Evolutionary conservation across 2,888 invertebrate species (phyloP).

Genomic region (Leucoptera coffeella): DNA sequence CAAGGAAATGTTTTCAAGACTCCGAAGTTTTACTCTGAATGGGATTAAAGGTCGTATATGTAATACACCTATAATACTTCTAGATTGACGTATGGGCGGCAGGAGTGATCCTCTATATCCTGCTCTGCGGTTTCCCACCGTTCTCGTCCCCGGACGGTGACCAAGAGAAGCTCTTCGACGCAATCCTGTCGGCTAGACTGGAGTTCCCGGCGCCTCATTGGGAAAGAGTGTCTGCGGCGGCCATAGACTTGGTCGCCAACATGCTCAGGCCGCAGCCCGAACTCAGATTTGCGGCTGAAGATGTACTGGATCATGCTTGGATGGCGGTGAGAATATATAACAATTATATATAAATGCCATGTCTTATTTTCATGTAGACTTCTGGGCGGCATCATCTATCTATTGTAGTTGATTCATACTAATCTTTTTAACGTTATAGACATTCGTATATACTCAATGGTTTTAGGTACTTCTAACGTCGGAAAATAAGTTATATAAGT

Average conservation of each 20-base stretch:
- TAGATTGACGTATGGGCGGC: slow-evolving; percentile 98
- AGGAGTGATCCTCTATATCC: slow-evolving; percentile 93
- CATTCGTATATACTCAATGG: too few relatives aligned
- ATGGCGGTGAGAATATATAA: slow-evolving; percentile 53
- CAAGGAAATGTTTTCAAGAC: too few relatives aligned
- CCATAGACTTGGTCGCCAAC: slow-evolving; percentile 85
- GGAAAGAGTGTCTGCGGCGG: slow-evolving; percentile 83
- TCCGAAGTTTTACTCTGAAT: too few relatives aligned
- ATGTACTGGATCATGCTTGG: slow-evolving; percentile 91
- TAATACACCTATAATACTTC: too few relatives aligned
- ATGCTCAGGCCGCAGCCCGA: slow-evolving; percentile 90
- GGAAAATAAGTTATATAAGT: too few relatives aligned
- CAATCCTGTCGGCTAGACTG: slow-evolving; percentile 87
- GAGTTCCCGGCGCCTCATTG: slow-evolving; percentile 96
- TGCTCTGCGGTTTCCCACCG: slow-evolving; percentile 96
- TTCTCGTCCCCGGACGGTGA: slow-evolving; percentile 91
- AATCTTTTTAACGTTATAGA: too few relatives aligned
- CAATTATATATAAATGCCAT: too few relatives aligned
- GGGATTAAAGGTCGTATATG: too few relatives aligned
- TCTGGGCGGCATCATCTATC: too few relatives aligned
- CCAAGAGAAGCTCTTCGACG: slow-evolving; percentile 95
- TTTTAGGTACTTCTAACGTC: too few relatives aligned
- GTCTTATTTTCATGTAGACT: too few relatives aligned
- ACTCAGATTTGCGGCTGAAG: slow-evolving; percentile 84
- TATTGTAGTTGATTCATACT: too few relatives aligned